Conservation (phyloP, 2,113 vertebrate genomes). For the Ochotona princeps region DNA sequence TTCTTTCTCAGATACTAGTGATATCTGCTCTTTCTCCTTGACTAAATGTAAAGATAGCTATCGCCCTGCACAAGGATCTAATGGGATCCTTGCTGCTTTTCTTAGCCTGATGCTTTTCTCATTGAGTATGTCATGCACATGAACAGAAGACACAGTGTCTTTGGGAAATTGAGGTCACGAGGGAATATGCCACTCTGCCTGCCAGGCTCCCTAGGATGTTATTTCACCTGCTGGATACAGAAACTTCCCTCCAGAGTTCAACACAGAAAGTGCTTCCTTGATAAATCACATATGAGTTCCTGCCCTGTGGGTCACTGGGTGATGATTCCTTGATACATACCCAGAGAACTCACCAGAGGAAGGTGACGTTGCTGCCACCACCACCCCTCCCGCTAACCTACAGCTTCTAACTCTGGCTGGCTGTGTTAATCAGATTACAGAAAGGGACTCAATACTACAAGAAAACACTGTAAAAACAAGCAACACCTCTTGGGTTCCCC, state of each 20-base stretch:
- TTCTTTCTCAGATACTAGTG: constrained; percentile 13
- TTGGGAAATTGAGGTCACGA: constrained; percentile 77
- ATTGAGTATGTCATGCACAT: constrained; percentile 33
- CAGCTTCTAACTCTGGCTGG: constrained; percentile 19
- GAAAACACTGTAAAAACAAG: background rate
- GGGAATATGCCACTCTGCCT: constrained; percentile 47
- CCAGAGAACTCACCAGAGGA: constrained; percentile 41
- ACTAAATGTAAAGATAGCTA: background rate
- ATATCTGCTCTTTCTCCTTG: background rate
- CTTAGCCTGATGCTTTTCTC: constrained; percentile 49
- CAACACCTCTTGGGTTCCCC: background rate
- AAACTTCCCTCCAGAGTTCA: constrained; percentile 64
- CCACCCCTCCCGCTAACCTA: constrained; percentile 8
- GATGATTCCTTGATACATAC: constrained; percentile 33
- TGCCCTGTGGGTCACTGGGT: constrained; percentile 18
- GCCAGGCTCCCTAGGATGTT: constrained; percentile 56
- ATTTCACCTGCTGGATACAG: constrained; percentile 75
- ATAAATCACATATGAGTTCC: constrained; percentile 60
- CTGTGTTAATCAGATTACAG: constrained; percentile 54
- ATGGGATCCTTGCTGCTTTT: constrained; percentile 41
- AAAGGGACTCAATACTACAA: background rate
- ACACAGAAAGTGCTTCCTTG: constrained; percentile 57
- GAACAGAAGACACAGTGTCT: constrained; percentile 62
- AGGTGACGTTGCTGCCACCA: constrained; percentile 38
- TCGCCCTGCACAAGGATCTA: background rate